phyloP scores from a whole-genome alignment of 2,113 vertebrate species.

The Scolopax mira region DNA sequence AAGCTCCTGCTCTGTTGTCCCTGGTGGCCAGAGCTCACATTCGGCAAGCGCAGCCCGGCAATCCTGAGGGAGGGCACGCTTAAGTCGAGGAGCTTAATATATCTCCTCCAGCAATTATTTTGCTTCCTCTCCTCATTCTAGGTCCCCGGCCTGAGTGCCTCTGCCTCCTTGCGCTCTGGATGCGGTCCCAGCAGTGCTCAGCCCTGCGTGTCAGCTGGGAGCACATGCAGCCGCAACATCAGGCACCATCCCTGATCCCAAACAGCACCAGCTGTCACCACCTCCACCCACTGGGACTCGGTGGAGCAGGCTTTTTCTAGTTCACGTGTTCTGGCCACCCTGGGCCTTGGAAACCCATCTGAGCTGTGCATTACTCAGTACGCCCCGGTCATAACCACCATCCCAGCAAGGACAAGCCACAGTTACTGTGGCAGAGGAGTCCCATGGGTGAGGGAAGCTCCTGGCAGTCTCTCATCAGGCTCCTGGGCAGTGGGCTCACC shows the following conservation, averaged over 20 bases:
- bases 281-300: background rate
- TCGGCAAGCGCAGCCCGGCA: background rate
- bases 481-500: background rate
- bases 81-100: background rate
- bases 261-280: conserved; percentile 28
- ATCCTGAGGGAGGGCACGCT: background rate
- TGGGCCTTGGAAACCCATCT: background rate
- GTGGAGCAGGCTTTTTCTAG: background rate
- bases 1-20: background rate
- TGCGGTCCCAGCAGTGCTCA: background rate
- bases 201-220: background rate
- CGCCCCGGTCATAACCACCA: background rate
- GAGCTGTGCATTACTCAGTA: background rate
- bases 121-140: background rate
- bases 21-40: background rate
- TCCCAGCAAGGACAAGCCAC: background rate
- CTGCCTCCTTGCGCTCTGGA: background rate
- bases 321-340: background rate
- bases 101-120: conserved; percentile 27
- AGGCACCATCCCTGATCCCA: background rate
- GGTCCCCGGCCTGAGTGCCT: background rate
- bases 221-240: background rate
- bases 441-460: background rate
- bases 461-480: background rate
- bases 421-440: background rate